Evolutionary conservation across 2,113 vertebrate species (phyloP).

Genomic region (Percopsis transmontana): DNA sequence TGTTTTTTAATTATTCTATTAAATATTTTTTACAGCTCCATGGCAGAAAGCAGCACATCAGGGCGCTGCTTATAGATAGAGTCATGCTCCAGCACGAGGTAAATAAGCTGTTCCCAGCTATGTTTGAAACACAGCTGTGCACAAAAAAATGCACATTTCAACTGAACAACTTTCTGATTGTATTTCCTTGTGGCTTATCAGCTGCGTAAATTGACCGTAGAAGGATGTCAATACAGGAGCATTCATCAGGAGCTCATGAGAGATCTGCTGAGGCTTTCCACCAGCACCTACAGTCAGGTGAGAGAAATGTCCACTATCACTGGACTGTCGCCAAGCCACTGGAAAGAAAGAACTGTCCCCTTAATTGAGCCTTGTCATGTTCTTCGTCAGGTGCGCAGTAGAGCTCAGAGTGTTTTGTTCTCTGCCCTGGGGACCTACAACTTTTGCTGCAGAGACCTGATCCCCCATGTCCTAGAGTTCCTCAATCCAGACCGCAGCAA

Average conservation of each 20-base stretch:
- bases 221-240: slow-evolving; percentile 91
- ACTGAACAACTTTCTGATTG: slow-evolving; percentile 8
- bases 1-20: slow-evolving; percentile 22
- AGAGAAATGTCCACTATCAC: slow-evolving; percentile 19
- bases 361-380: not conserved
- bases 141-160: not conserved
- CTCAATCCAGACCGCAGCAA: slow-evolving; percentile 83
- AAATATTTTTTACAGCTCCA: slow-evolving; percentile 87
- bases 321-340: not conserved
- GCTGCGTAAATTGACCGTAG: slow-evolving; percentile 91
- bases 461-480: slow-evolving; percentile 90
- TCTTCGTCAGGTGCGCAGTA: slow-evolving; percentile 87
- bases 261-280: slow-evolving; percentile 91
- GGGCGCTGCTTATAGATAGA: slow-evolving; percentile 93
- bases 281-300: slow-evolving; percentile 96
- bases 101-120: slow-evolving; percentile 25
- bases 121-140: fast-evolving
- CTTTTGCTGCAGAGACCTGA: slow-evolving; percentile 95
- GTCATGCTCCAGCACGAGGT: slow-evolving; percentile 99
- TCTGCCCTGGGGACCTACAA: slow-evolving; percentile 93
- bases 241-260: slow-evolving; percentile 91
- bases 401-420: slow-evolving; percentile 93
- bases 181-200: slow-evolving; percentile 58
- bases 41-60: slow-evolving; percentile 94
- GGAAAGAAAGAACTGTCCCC: not conserved